phyloP scores from a whole-genome alignment of 2,113 vertebrate genomes.

The Xyrauchen texanus region DNA sequence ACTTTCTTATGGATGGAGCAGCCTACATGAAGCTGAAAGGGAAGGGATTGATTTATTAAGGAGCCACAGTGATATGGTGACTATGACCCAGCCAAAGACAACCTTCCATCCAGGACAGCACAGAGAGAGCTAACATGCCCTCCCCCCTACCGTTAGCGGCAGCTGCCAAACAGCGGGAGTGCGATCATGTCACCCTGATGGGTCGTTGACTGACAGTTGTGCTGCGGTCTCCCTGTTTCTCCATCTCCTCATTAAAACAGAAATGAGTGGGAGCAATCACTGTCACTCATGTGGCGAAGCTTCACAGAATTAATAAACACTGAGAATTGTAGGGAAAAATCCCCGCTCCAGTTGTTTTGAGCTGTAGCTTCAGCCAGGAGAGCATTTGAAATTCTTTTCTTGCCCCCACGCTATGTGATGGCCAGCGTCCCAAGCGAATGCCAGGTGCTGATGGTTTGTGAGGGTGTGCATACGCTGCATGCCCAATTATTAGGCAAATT shows the following conservation, averaged over 20 bases:
- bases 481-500: no score
- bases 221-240: constrained; percentile 46
- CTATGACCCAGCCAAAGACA: constrained; percentile 35
- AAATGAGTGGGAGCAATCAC: constrained; percentile 60
- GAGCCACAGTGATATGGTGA: constrained; percentile 37
- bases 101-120: constrained; percentile 33
- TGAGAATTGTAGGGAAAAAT: constrained; percentile 23
- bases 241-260: constrained; percentile 61
- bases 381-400: constrained; percentile 11
- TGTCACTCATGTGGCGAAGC: constrained; percentile 57
- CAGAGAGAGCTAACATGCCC: constrained; percentile 35
- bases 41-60: constrained; percentile 46
- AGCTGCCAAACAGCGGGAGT: constrained; percentile 39
- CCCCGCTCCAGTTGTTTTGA: not conserved
- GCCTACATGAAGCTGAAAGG: constrained; percentile 20
- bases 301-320: constrained; percentile 46
- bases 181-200: constrained; percentile 34
- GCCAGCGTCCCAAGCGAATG: not conserved
- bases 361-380: not conserved
- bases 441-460: not conserved
- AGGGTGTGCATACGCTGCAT: no score
- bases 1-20: not conserved
- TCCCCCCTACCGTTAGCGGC: constrained; percentile 6
- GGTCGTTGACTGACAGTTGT: constrained; percentile 52
- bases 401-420: not conserved